phyloP scores from a whole-genome alignment of 2,797 vertebrate species.

The Halcyon smyrnensis region DNA sequence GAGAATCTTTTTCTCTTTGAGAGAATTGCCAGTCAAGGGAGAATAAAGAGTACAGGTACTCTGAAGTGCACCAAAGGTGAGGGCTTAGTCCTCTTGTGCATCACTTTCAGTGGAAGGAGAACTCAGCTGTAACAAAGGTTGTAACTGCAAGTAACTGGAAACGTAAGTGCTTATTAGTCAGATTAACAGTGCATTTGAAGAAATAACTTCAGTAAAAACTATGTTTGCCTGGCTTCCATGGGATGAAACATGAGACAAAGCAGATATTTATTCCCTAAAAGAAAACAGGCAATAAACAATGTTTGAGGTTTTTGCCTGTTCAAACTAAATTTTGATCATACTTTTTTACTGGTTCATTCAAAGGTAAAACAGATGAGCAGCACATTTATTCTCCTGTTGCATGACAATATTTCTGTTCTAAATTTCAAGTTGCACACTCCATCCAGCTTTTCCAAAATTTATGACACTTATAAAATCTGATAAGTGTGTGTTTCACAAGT shows the following conservation, averaged over 20 bases:
- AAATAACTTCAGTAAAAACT: too few relatives aligned
- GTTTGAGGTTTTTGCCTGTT: background rate
- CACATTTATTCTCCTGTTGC: background rate
- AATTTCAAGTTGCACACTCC: background rate
- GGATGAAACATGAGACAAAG: background rate
- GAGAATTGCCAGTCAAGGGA: too few relatives aligned
- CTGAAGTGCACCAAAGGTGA: too few relatives aligned
- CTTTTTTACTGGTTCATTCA: background rate
- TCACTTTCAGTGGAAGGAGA: too few relatives aligned
- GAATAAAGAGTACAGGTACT: too few relatives aligned
- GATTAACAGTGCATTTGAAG: too few relatives aligned
- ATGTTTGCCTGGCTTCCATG: background rate
- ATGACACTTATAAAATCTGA: background rate
- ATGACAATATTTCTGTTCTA: background rate
- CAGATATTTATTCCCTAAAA: background rate
- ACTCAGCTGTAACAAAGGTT: too few relatives aligned
- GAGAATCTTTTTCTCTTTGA: too few relatives aligned
- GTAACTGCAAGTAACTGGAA: too few relatives aligned
- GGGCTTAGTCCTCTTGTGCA: too few relatives aligned
- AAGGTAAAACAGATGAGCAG: background rate
- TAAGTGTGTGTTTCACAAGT: background rate
- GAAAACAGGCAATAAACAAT: background rate
- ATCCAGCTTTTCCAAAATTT: background rate
- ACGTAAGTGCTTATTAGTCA: too few relatives aligned
- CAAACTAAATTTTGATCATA: background rate